Evolutionary conservation across 2,797 vertebrate species (phyloP), one percentile per base, ranked within the genome.

Genomic region (Chelon auratus): DNA sequence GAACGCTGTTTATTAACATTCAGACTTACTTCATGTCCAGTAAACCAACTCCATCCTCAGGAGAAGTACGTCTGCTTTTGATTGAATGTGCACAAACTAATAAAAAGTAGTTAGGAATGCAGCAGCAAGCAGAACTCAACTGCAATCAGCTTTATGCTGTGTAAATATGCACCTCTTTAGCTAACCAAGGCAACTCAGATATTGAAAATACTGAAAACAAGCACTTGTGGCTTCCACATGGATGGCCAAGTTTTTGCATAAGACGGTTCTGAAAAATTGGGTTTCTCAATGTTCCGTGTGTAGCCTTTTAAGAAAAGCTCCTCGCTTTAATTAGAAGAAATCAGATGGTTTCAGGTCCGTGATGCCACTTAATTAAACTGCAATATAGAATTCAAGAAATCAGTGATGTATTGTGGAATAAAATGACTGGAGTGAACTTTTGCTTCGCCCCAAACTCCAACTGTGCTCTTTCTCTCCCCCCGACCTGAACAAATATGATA

Each of bases 321-420:
- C 73, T 60, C 53, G 17, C 54, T 66, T 80, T 72, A 59, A 81
- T 81, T 80, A 77, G 42, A 71, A 76, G 15, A 70, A 73, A 57
- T 73, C 53, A 50, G 47, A 68, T 75, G 68, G 33, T 60, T 52
- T 60, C 15, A 17, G 45, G 58, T 42, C 54, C 3, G 20, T 47
- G 11, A 37, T 5, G 42, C 54, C 57, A 40, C 39, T 54, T 69
- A 65, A 80, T 78, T 70, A 70, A 86, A 71, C n/a, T 17, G 20
- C 20, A 79, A 53, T 36, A 54, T 9, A 57, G 43, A 72, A 53
- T 45, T 66, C 3, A 68, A 47, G 9, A 40, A 71, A 68, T 57
- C 39, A 60, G 8, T 57, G 12, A 63, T 73, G n/a, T 58, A 24
- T 68, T 71, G 63, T 69, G 56, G 8, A 33, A 45, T 40, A 60